These are phyloP conservation scores for Cyanocitta stelleri DNA, from an alignment of 2,113 vertebrate species.

Conservation along the genomic window DNA sequence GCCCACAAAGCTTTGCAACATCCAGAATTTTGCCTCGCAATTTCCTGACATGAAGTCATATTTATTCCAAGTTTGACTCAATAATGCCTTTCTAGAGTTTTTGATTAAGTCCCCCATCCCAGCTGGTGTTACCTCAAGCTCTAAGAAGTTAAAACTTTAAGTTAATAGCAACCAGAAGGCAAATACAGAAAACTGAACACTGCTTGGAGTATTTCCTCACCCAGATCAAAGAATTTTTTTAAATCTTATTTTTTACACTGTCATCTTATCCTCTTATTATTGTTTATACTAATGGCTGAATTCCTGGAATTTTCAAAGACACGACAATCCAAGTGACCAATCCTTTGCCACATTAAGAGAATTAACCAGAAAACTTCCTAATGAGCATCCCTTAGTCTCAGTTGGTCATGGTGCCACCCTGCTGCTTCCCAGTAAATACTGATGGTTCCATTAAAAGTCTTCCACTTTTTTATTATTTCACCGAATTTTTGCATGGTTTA, in stretches of 20 bases:
- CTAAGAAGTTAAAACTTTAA: not conserved
- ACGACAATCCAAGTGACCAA: not conserved
- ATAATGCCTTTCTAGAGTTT: accelerated
- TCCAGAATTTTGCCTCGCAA: not conserved
- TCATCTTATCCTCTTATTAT: not conserved
- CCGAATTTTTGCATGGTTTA: not conserved
- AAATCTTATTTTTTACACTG: not conserved
- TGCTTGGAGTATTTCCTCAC: not conserved
- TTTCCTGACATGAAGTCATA: not conserved
- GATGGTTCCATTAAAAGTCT: accelerated
- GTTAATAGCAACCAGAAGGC: not conserved
- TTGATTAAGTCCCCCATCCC: not conserved
- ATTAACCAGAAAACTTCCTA: not conserved
- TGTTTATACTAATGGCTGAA: not conserved
- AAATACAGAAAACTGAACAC: not conserved
- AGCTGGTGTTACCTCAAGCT: not conserved
- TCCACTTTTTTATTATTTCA: not conserved
- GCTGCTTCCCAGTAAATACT: not conserved
- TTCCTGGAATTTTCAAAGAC: not conserved
- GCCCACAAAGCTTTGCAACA: not conserved
- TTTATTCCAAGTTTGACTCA: not conserved
- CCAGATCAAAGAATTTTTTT: not conserved
- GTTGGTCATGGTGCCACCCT: not conserved
- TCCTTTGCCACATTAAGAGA: not conserved
- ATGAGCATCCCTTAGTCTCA: not conserved